Evolutionary conservation across 2,797 vertebrate species (phyloP), one percentile per base, ranked within the genome.

Genomic region (Rhincodon typus): DNA sequence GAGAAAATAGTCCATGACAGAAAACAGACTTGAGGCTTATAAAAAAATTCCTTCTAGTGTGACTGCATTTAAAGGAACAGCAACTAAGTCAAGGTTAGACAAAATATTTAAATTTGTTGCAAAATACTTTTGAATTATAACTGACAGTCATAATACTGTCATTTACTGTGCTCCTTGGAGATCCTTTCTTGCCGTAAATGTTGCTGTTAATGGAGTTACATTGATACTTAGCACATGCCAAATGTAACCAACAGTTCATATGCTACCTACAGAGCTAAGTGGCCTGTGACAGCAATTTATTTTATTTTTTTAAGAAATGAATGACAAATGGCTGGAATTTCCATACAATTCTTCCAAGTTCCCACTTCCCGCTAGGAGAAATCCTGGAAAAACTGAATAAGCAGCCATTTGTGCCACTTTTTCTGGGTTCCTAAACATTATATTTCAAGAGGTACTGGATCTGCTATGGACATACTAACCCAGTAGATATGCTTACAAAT

Each of bases 161-260:
- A n/a, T 38, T 93, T 93, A 69, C 25, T 93, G 66, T 69, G 19
- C 42, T 69, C n/a, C 23, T 93, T 69, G n/a, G 62, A 93, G 90
- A 69, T 69, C n/a, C 57, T 91, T 69, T 42, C 21, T 66, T 93
- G 62, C 23, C n/a, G n/a, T 93, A 42, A 93, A 42, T 69, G 66
- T 69, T 93, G 17, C 66, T 67, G 10, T 23, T 38, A 42, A 42
- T 69, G 34, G 69, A 93, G 38, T 21, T 23, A 46, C 21, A 69
- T 34, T 93, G 62, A 69, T 21, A 42, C 34, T 67, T 69, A 90
- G 53, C 30, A n/a, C 30, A 91, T 91, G 57, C 66, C 38, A 7
- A 42, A 93, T 93, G 66, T 93, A 93, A 25, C 90, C 38, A 93
- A 93, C n/a, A 67, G n/a, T 93, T 42, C 34, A 38, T 38, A n/a